Evolutionary conservation across 2,888 invertebrate genomes (phyloP).

Genomic region (Amphimallon solstitiale): DNA sequence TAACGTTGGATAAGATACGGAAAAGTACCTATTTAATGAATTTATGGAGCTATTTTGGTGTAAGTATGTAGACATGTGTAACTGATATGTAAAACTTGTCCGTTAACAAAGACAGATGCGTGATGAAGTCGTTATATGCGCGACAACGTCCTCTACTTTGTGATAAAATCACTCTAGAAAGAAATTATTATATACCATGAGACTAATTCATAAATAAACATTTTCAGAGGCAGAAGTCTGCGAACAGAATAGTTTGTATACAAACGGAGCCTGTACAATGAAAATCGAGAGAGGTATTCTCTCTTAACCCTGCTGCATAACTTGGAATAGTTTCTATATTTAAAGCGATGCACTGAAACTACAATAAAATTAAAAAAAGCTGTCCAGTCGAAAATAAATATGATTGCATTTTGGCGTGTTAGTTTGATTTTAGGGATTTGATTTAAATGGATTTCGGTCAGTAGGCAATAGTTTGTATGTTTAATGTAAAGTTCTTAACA

Average conservation of each 20-base stretch:
- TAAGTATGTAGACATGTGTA: neutral
- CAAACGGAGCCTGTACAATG: conserved; percentile 13
- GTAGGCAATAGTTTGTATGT: neutral
- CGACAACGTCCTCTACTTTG: conserved; percentile 1
- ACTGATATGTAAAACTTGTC: neutral
- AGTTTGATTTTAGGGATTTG: neutral
- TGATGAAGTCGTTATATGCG: conserved; percentile 6
- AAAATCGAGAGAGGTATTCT: conserved; percentile 21
- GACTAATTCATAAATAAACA: conserved; percentile 31
- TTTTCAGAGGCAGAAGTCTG: neutral
- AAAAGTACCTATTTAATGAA: too few relatives aligned
- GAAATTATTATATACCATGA: conserved; percentile 4
- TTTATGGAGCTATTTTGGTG: too few relatives aligned
- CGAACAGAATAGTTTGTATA: neutral
- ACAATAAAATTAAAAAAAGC: conserved; percentile 35
- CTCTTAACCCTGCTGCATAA: conserved; percentile 35
- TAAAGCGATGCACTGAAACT: conserved; percentile 33
- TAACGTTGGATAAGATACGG: too few relatives aligned
- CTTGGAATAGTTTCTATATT: conserved; percentile 37
- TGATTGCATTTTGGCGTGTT: conserved; percentile 24
- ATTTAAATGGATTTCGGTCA: conserved; percentile 7
- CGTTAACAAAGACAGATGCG: conserved; percentile 18
- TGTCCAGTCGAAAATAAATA: conserved; percentile 24
- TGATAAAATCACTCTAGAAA: neutral
- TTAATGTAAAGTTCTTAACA: neutral